Evolutionary conservation across 2,888 invertebrate species (phyloP), one percentile per base, ranked within the genome.

Genomic region (Phasia obesa): DNA sequence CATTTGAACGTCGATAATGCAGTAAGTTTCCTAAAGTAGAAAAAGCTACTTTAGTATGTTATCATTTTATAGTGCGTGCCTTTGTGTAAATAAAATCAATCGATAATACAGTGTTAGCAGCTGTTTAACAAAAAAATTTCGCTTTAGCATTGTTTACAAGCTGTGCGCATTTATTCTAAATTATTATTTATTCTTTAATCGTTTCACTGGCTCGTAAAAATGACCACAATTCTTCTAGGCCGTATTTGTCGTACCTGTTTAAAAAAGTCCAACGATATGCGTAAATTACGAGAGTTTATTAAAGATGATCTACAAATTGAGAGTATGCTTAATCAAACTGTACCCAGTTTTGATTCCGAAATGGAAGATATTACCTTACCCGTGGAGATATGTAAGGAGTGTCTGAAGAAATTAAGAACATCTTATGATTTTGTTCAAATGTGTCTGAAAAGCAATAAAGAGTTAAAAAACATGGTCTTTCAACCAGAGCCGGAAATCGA

Each of bases 221-320:
- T 79, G 79, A 55, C 75, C 27, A 19, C 78, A 79, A 25, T 83
- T 27, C 23, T 83, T 13, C 49, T 83, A 60, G 83, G 83, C 15
- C 83, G 83, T 15, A 83, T 83, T 27, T 83, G 83, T 57, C 83
- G 83, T 44, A 83, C 83, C 55, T 83, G 83, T 65, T 76, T 83
- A 42, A 44, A 57, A 57, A 76, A 73, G n/a, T 76, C 79, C 35
- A 9, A 35, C 2, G 44, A 55, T 25, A 83, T 83, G 83, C 75
- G 69, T 35, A 83, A 83, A 49, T 60, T 83, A 42, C 27, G 70
- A 1, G 71, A 83, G 2, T 71, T 38, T 21, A 35, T 71, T 15
- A 27, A 27, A 1, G 75, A 79, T 19, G 70, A 44, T 27, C 19
- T 79, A 13, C 59, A 67, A 47, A 79, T 83, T 11, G 79, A 79